Conservation (phyloP, 1,140 invertebrate genomes). For the Drosophila ironensis region DNA sequence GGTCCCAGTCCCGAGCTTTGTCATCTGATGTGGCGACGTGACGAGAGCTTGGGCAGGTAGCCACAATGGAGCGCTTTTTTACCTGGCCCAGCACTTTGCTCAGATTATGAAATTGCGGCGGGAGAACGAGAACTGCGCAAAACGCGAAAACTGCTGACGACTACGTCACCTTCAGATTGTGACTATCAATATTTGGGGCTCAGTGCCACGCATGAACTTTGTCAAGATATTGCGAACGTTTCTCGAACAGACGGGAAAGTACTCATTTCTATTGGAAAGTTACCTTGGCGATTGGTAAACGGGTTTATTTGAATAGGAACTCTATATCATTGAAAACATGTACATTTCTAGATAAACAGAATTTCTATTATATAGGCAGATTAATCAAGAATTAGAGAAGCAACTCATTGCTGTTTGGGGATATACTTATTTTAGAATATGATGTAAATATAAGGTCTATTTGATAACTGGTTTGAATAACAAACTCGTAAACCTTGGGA, state of each 20-base stretch:
- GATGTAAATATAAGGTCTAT: too few relatives aligned
- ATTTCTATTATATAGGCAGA: too few relatives aligned
- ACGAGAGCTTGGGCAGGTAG: slow-evolving; percentile 22
- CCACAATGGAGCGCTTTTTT: slow-evolving; percentile 8
- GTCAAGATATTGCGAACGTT: slow-evolving; percentile 9
- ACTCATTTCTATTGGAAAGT: too few relatives aligned
- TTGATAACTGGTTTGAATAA: too few relatives aligned
- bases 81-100: slow-evolving; percentile 38
- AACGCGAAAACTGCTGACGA: slow-evolving; percentile 49
- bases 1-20: slow-evolving; percentile 28
- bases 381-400: too few relatives aligned
- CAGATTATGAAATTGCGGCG: slow-evolving; percentile 47
- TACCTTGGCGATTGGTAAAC: too few relatives aligned
- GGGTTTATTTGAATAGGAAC: too few relatives aligned
- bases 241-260: slow-evolving; percentile 17
- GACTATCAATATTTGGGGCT: slow-evolving; percentile 33
- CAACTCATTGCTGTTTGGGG: too few relatives aligned
- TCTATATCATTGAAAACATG: too few relatives aligned
- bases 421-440: too few relatives aligned
- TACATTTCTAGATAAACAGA: too few relatives aligned
- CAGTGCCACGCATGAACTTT: slow-evolving; percentile 49
- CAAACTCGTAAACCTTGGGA: too few relatives aligned
- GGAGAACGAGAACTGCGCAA: slow-evolving; percentile 50
- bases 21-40: slow-evolving; percentile 42
- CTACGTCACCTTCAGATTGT: slow-evolving; percentile 47